phyloP scores from a whole-genome alignment of 2,797 vertebrate species.

The Carcharodon carcharias region DNA sequence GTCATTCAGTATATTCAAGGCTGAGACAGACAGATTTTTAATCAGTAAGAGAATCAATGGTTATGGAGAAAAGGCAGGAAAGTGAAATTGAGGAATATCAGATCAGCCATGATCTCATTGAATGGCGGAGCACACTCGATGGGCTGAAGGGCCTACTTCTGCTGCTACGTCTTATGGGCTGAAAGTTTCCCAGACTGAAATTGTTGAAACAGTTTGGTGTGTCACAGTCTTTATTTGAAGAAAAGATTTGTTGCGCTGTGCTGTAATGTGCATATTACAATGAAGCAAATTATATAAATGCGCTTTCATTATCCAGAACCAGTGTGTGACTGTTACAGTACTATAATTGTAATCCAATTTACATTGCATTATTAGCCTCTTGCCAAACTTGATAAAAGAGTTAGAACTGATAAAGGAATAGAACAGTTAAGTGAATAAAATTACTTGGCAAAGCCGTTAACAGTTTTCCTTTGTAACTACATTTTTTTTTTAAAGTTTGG shows the following conservation, averaged over 20 bases:
- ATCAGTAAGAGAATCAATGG: no score
- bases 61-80: no score
- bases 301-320: background rate
- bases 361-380: constrained; percentile 1
- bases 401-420: constrained; percentile 19
- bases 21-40: no score
- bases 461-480: constrained; percentile 10
- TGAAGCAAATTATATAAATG: background rate
- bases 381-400: background rate
- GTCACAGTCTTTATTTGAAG: no score
- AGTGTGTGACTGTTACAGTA: background rate
- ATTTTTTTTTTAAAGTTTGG: background rate
- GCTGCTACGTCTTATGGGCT: background rate
- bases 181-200: background rate
- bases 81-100: no score
- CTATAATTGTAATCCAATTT: constrained; percentile 2
- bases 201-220: background rate
- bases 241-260: background rate
- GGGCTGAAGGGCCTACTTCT: no score
- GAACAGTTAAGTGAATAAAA: constrained; percentile 1
- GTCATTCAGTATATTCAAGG: no score
- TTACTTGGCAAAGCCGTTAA: constrained; percentile 5
- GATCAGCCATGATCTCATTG: no score
- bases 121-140: no score
- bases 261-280: background rate